Base-by-base conservation (phyloP, 2,888 invertebrate species). In the Clivina fossor region DNA sequence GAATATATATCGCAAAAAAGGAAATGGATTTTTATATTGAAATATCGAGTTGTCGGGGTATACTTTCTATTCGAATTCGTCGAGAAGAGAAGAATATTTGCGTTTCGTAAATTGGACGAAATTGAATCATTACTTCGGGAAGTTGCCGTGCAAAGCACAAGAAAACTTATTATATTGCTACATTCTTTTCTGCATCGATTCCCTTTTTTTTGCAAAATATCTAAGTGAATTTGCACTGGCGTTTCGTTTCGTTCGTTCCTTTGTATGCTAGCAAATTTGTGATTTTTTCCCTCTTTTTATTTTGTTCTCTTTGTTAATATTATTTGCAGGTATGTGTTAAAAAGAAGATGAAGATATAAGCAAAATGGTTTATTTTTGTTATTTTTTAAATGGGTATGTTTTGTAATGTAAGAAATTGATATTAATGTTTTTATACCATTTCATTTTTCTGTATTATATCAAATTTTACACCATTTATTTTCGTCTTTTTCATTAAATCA, bases 61-160 rank as follows among this genome's bases (percentile, higher is more conserved):
- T 30, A 9, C 32, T 11, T 33, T 33, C 33, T 11, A 18, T 20
- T 47, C 33, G 32, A 47, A 26, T 15, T 18, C 8, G 11, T 35
- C 35, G 35, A 13, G 15, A 15, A 15, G 13, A 8, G n/a, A n/a
- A n/a, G 43, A 15, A 40, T 40, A 46, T 46, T 46, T 46, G 46
- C 46, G 28, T 46, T 46, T n/a, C 30, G 11, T 22, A 47, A 47
- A 47, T 47, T 43, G 26, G 43, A 43, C 24, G 13, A 28, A 43
- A 43, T 43, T 47, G 47, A 47, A 47, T 47, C 47, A 47, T 47
- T 47, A 32, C 47, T 33, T 11, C 30, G 33, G 19, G 19, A 11
- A 3, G 47, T 32, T 15, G 43, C 11, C 33, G 26, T 28, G n/a
- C 15, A 46, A 47, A 20, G 20, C 18, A n/a, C 8, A 32, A 22